These are phyloP conservation scores for Acanthosoma haemorrhoidale DNA, from an alignment of 2,888 invertebrate species.

Conservation along the genomic window DNA sequence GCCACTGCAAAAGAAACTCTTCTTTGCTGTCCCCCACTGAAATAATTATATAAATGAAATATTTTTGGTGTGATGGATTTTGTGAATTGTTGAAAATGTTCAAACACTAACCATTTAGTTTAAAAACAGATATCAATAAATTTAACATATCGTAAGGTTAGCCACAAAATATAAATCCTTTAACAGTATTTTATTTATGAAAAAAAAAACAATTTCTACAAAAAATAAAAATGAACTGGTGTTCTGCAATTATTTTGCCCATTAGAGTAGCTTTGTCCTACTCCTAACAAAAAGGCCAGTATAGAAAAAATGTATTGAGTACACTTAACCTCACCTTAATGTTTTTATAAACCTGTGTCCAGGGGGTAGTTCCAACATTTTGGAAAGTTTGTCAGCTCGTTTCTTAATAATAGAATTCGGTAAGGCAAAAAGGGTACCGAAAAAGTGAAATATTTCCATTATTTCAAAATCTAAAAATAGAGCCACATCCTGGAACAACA, in stretches of 20 bases:
- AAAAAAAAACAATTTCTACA: too few species aligned
- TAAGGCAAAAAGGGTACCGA: constrained; percentile 50
- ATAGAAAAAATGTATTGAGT: background rate
- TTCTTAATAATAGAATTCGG: constrained; percentile 41
- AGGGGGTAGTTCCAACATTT: constrained; percentile 41
- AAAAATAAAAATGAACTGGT: too few species aligned
- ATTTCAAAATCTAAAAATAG: constrained; percentile 49
- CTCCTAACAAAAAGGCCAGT: too few species aligned
- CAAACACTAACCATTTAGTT: background rate
- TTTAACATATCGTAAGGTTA: too few species aligned
- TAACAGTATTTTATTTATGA: too few species aligned
- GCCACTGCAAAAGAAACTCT: constrained; percentile 84
- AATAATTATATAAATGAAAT: constrained; percentile 5
- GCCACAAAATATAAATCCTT: too few species aligned
- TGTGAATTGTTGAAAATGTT: background rate
- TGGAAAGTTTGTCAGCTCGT: constrained; percentile 39
- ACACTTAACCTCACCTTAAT: constrained; percentile 40
- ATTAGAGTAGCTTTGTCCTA: too few species aligned
- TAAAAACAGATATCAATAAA: background rate
- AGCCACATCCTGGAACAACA: constrained; percentile 46
- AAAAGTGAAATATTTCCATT: constrained; percentile 50
- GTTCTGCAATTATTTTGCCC: too few species aligned
- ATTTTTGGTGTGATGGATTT: background rate
- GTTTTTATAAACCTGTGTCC: constrained; percentile 39
- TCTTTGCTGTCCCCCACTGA: constrained; percentile 77